Evolutionary conservation across 2,888 invertebrate genomes (phyloP).

Genomic region (Microplitis deprimator): DNA sequence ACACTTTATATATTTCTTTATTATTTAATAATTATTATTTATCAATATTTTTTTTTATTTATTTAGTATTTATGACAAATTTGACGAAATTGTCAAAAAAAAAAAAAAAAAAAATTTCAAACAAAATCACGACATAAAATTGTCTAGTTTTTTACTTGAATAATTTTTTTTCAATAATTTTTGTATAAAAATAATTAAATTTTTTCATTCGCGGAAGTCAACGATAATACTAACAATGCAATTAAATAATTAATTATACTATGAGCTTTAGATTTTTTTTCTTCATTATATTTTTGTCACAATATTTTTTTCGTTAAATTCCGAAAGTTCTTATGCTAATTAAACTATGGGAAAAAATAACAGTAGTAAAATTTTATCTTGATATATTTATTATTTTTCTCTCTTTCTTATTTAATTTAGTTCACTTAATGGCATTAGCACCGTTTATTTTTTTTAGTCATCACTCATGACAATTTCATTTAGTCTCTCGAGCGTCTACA

Average conservation of each 20-base stretch:
- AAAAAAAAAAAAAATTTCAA: neutral
- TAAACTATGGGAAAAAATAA: conserved; percentile 22
- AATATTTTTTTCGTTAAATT: neutral
- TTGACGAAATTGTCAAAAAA: neutral
- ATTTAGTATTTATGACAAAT: too few species aligned
- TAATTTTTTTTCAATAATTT: conserved; percentile 29
- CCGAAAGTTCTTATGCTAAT: conserved; percentile 11
- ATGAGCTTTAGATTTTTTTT: conserved; percentile 12
- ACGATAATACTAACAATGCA: conserved; percentile 47
- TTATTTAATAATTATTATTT: conserved; percentile 23
- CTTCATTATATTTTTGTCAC: conserved; percentile 12
- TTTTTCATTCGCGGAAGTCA: conserved; percentile 55
- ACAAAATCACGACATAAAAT: neutral
- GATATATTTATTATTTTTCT: conserved; percentile 4
- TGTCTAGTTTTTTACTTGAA: neutral
- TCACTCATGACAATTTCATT: neutral
- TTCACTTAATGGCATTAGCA: neutral
- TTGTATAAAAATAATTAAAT: conserved; percentile 64
- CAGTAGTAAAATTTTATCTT: conserved; percentile 8
- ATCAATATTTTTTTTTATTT: neutral
- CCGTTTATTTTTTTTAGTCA: neutral
- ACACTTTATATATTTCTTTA: neutral
- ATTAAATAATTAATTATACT: conserved; percentile 36
- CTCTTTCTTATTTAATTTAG: neutral
- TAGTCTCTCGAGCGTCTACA: too few species aligned